Evolutionary conservation across 2,113 vertebrate genomes (phyloP).

Genomic region (Origma solitaria): DNA sequence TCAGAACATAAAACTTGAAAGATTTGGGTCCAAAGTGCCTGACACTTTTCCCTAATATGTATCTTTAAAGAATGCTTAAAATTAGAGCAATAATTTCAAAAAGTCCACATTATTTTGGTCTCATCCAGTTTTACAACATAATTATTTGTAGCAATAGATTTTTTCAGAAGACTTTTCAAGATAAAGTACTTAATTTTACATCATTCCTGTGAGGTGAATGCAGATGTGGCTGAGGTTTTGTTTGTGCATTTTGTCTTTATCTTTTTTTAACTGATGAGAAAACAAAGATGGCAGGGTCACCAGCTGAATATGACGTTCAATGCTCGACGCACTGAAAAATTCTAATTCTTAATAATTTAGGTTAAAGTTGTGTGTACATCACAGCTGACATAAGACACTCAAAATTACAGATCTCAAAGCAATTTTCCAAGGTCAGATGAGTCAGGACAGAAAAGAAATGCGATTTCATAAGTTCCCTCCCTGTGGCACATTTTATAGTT

Average conservation of each 20-base stretch:
- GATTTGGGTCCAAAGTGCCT: not conserved
- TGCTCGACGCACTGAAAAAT: not conserved
- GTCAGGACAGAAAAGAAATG: not conserved
- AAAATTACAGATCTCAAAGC: not conserved
- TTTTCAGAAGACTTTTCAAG: not conserved
- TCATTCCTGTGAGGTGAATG: not conserved
- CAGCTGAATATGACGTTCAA: not conserved
- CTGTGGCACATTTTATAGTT: not conserved
- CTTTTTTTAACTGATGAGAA: not conserved
- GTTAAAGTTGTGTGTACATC: not conserved
- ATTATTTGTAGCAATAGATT: not conserved
- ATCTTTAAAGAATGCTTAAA: not conserved
- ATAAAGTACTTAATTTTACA: not conserved
- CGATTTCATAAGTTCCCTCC: not conserved
- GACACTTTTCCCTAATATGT: not conserved
- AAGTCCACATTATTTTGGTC: not conserved
- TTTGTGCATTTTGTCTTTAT: not conserved
- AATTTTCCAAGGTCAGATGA: not conserved
- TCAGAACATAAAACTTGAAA: not conserved
- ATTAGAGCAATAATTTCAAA: not conserved
- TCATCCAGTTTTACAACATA: not conserved
- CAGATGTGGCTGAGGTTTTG: not conserved
- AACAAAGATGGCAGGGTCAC: not conserved
- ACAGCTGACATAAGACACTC: not conserved
- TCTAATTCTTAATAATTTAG: not conserved